A percentile compares a stretch with the other conserved stretches of the same genome.
These are phyloP conservation scores for Phalloptychus januarius DNA, from an alignment of 2,797 vertebrate species.

Conservation along the genomic window DNA sequence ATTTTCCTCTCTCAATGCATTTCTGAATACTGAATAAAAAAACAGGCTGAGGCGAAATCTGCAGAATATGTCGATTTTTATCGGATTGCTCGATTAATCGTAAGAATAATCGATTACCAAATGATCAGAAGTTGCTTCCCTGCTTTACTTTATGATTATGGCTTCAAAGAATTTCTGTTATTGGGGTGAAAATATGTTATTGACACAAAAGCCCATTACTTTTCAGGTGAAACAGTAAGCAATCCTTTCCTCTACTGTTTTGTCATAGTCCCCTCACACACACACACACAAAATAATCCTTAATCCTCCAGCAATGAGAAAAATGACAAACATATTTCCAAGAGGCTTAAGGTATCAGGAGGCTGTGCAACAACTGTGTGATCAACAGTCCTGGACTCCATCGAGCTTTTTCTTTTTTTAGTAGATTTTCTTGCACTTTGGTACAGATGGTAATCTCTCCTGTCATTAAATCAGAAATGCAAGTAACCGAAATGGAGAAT, in stretches of 20 bases:
- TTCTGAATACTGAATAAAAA: too few species aligned
- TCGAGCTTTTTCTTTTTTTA: background rate
- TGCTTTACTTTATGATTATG: background rate
- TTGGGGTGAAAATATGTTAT: background rate
- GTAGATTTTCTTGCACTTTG: background rate
- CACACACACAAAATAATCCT: background rate
- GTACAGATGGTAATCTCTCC: background rate
- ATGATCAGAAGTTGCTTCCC: too few species aligned
- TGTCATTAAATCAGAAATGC: background rate
- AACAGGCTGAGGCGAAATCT: too few species aligned
- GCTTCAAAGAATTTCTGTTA: background rate
- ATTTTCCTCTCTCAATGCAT: too few species aligned
- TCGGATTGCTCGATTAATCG: too few species aligned
- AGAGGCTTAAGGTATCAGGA: conserved; percentile 38
- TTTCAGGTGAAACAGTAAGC: background rate
- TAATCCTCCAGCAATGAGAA: conserved; percentile 31
- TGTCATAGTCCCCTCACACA: background rate
- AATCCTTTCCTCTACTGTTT: background rate
- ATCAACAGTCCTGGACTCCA: conserved; percentile 13
- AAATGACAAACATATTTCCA: conserved; percentile 35
- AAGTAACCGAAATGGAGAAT: background rate
- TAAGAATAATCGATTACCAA: too few species aligned
- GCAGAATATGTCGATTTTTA: too few species aligned
- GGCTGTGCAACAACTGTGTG: conserved; percentile 21
- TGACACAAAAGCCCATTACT: background rate